phyloP scores from a whole-genome alignment of 1,140 invertebrate species.

The Dendrolimus kikuchii region DNA sequence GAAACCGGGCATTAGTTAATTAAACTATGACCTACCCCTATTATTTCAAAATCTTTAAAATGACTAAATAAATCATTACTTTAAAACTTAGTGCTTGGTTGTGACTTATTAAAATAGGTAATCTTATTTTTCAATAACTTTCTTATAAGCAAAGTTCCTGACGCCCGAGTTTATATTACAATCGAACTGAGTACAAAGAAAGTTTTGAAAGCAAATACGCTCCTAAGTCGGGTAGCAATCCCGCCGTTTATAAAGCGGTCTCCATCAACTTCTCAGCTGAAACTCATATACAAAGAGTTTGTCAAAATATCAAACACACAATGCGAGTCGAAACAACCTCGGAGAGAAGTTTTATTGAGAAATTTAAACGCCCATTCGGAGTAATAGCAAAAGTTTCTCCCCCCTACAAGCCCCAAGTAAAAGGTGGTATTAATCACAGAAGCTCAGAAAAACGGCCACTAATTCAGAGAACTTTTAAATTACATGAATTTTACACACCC shows the following conservation, averaged over 20 bases:
- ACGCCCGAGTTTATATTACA: too few species aligned
- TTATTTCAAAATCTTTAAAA: too few species aligned
- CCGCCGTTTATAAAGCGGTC: slow-evolving; percentile 19
- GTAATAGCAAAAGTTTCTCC: slow-evolving; percentile 37
- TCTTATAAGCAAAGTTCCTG: too few species aligned
- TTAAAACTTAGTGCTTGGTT: too few species aligned
- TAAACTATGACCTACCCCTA: too few species aligned
- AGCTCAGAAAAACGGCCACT: slow-evolving; percentile 20
- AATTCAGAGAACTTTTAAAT: slow-evolving; percentile 25
- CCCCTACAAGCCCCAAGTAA: slow-evolving; percentile 3
- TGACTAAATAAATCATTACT: too few species aligned
- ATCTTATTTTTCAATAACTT: too few species aligned
- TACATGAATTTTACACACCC: slow-evolving; percentile 23
- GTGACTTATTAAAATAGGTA: too few species aligned
- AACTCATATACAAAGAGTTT: slow-evolving; percentile 18
- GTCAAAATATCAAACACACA: slow-evolving; percentile 30
- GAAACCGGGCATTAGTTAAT: too few species aligned
- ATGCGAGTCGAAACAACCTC: slow-evolving; percentile 15
- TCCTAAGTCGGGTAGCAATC: slow-evolving; percentile 4
- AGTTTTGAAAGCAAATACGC: slow-evolving; percentile 6
- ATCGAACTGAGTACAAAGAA: not conserved
- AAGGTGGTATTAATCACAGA: slow-evolving; percentile 21
- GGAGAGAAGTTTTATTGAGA: slow-evolving; percentile 35
- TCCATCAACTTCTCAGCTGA: slow-evolving; percentile 7
- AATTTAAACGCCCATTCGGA: slow-evolving; percentile 39